Evolutionary conservation across 2,888 invertebrate genomes (phyloP), one percentile per base, ranked within the genome.

Genomic region (Drosophila kanekoi): DNA sequence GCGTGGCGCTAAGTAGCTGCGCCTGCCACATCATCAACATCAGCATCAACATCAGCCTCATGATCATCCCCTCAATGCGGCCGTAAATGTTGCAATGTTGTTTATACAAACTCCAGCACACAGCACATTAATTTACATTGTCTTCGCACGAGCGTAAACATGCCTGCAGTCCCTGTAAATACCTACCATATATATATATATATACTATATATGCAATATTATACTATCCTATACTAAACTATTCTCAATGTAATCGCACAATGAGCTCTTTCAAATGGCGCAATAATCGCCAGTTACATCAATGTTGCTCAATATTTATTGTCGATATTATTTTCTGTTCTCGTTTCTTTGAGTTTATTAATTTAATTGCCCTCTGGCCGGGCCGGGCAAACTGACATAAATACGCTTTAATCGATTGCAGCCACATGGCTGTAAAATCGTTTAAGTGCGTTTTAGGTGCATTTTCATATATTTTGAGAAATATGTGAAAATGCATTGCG

Each of bases 221-320:
- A 8, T 28, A 28, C 38, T n/a, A 16, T 40, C 16, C 3, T 3
- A 18, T 18, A 1, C 3, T 41, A 13, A 48, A 16, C 60, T 40
- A 41, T 45, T 77, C 49, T 20, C 63, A 43, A 4, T 37, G 63
- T 61, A 56, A 68, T 54, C 33, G 61, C 38, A 38, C 56, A 48
- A 79, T 76, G 73, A 84, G 78, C 72, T 69, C 64, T 61, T 74
- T 61, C 43, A 72, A 81, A 76, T 83, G 79, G 67, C 77, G 87
- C 82, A 87, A 83, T 87, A 81, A 84, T 81, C 73, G 70, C 60
- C 87, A 87, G 79, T 84, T 84, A 72, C 77, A 74, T 67, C 68
- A 79, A 74, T 74, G 73, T 84, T 83, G 76, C 72, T 20, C 54
- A 78, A 84, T 81, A 78, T 84, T 84, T 76, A 85, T 77, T 66